phyloP scores from a whole-genome alignment of 2,888 invertebrate species.

The Conus canariensis region DNA sequence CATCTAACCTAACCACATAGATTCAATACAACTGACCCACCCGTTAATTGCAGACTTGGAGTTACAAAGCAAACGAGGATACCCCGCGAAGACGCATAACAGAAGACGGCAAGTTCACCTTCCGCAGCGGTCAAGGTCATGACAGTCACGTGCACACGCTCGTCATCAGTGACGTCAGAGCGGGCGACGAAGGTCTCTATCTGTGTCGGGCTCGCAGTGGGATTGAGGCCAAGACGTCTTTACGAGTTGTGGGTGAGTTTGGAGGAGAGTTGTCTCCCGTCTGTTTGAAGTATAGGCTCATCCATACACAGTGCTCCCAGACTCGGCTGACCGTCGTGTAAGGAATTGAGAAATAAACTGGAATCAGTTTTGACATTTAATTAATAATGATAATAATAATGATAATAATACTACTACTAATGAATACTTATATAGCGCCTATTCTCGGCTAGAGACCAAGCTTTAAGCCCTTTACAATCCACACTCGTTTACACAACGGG shows the following conservation, averaged over 20 bases:
- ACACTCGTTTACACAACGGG: no score
- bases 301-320: no score
- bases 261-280: background rate
- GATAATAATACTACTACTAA: no score
- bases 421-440: no score
- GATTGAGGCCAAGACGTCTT: background rate
- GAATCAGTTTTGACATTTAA: background rate
- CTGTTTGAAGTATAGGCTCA: background rate
- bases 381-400: no score
- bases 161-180: slow-evolving; percentile 37
- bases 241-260: slow-evolving; percentile 33
- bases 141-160: slow-evolving; percentile 37
- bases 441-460: no score
- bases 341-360: no score
- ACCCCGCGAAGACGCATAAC: background rate
- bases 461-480: no score
- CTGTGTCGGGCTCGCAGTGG: slow-evolving; percentile 27
- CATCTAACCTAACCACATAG: no score
- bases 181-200: slow-evolving; percentile 29
- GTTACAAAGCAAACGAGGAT: slow-evolving; percentile 29
- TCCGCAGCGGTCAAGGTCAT: background rate
- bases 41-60: slow-evolving; percentile 5
- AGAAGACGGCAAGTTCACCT: background rate
- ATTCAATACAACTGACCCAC: no score
- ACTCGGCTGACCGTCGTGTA: no score